Percentiles rank a stretch among this genome's conserved stretches.
Evolutionary conservation across 2,113 vertebrate genomes (phyloP).

Genomic region (Castor canadensis): DNA sequence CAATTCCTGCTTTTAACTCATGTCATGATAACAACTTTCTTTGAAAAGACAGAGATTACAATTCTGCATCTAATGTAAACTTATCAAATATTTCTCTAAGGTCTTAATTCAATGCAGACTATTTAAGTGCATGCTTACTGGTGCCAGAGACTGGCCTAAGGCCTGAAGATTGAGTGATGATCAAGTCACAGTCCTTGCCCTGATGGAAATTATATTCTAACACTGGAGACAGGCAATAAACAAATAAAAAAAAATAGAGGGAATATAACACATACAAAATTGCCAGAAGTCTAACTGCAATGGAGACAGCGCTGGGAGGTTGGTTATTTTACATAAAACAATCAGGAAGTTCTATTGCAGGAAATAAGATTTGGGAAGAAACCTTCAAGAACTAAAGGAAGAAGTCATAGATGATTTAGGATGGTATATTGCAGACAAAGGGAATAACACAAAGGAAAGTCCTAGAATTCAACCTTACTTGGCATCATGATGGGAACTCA

Average conservation of each 20-base stretch:
- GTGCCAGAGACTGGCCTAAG: neutral
- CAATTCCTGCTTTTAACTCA: slow-evolving; percentile 34
- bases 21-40: slow-evolving; percentile 23
- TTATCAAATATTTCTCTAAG: slow-evolving; percentile 50
- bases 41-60: slow-evolving; percentile 22
- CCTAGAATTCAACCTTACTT: neutral
- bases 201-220: neutral
- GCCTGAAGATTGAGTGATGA: neutral
- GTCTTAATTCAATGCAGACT: slow-evolving; percentile 10
- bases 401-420: neutral
- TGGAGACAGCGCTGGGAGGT: neutral
- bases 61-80: slow-evolving; percentile 48
- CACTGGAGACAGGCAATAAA: neutral
- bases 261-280: neutral
- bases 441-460: neutral
- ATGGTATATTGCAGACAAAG: neutral
- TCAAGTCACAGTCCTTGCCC: neutral
- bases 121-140: neutral
- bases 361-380: neutral
- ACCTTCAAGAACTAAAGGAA: neutral
- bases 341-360: neutral
- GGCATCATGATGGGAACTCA: neutral
- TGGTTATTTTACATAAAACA: neutral
- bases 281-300: neutral
- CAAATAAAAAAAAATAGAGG: neutral